Conservation (phyloP, 2,113 vertebrate species). For the Pleuronectes platessa region DNA sequence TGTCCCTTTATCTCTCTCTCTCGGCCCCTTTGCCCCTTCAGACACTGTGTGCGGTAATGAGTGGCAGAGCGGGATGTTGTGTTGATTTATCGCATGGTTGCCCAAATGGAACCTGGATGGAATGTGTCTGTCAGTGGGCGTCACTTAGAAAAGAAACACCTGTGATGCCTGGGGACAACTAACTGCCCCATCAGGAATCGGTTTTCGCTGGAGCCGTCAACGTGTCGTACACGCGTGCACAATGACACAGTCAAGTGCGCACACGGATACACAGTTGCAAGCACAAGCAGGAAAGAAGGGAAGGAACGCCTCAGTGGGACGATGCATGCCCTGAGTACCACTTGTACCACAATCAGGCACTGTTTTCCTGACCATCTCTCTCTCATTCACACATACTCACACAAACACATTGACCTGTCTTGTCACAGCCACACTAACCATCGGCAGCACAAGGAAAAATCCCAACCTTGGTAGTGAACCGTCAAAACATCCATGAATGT, state of each 20-base stretch:
- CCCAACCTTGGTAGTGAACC: neutral
- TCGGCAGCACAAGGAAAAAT: neutral
- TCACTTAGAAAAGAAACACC: constrained; percentile 72
- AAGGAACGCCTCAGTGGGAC: neutral
- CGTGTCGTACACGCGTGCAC: constrained; percentile 18
- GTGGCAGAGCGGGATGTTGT: constrained; percentile 66
- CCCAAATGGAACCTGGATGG: constrained; percentile 71
- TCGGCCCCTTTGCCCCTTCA: constrained; percentile 19
- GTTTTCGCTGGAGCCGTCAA: constrained; percentile 29
- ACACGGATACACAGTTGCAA: neutral
- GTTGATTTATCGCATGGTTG: constrained; percentile 79
- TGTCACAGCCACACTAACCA: neutral
- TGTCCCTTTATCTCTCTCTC: constrained; percentile 42
- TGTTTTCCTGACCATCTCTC: no score
- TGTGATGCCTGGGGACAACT: constrained; percentile 67
- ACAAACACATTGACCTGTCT: no score
- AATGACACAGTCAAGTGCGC: neutral
- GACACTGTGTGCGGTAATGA: constrained; percentile 61
- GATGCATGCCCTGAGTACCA: no score
- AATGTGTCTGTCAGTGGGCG: constrained; percentile 71
- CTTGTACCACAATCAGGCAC: no score
- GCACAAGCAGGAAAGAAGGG: neutral
- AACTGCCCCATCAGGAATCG: constrained; percentile 60
- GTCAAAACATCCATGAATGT: neutral
- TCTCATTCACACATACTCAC: no score